These are phyloP conservation scores for Henricia sp. DNA, from an alignment of 53 echinoderm and acorn worm species.

Conservation along the genomic window DNA sequence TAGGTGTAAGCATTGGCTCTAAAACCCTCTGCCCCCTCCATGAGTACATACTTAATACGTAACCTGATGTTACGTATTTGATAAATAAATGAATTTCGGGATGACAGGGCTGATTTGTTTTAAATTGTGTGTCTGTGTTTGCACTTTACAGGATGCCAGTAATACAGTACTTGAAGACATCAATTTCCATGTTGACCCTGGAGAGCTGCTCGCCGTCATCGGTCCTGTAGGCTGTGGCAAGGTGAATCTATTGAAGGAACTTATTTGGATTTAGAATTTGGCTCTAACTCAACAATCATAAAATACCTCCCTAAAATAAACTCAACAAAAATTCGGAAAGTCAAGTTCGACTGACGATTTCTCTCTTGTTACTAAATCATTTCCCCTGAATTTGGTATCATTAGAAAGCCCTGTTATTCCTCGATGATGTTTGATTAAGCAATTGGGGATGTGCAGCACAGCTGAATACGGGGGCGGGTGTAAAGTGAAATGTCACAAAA, in stretches of 20 bases:
- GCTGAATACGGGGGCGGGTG: too few relatives aligned
- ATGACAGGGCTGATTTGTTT: not conserved
- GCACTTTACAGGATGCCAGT: constrained; percentile 16
- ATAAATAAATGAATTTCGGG: not conserved
- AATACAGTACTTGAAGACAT: constrained; percentile 20
- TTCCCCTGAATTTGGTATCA: too few relatives aligned
- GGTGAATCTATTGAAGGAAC: too few relatives aligned
- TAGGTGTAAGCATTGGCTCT: too few relatives aligned
- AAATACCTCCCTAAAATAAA: too few relatives aligned
- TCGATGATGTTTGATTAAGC: not conserved
- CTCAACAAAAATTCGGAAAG: too few relatives aligned
- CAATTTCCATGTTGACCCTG: constrained; percentile 65
- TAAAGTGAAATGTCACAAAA: too few relatives aligned
- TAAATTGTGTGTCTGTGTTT: not conserved
- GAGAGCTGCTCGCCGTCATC: constrained; percentile 89
- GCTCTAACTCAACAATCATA: too few relatives aligned
- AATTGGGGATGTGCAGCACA: too few relatives aligned
- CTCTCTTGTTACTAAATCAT: too few relatives aligned
- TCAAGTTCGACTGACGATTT: too few relatives aligned
- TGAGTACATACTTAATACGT: not conserved
- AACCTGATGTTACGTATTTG: not conserved
- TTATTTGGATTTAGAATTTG: not conserved
- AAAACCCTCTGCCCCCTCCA: not conserved
- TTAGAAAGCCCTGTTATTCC: too few relatives aligned
- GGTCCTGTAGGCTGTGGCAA: constrained; percentile 94